These are phyloP conservation scores for Cotesia typhae DNA, from an alignment of 1,140 invertebrate species.

Conservation along the genomic window DNA sequence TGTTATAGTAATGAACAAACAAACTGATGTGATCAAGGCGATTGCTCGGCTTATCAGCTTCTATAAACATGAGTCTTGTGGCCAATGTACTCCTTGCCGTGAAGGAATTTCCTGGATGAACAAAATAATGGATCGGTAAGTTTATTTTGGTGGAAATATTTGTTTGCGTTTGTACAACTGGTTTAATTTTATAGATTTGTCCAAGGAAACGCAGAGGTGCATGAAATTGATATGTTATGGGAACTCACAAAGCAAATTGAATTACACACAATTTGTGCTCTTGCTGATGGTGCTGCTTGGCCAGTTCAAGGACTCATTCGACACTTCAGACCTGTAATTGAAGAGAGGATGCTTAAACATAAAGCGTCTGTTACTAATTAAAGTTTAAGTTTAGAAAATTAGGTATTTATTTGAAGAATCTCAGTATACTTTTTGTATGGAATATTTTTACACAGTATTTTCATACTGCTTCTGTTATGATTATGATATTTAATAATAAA, in stretches of 20 bases:
- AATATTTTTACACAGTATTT: no score
- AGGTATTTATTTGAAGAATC: no score
- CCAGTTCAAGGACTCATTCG: slow-evolving; percentile 98
- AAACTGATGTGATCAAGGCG: slow-evolving; percentile 96
- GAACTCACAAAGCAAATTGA: slow-evolving; percentile 99
- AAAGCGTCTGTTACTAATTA: slow-evolving; percentile 47
- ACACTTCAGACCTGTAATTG: slow-evolving; percentile 95
- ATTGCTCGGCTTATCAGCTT: slow-evolving; percentile 96
- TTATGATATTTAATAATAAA: no score
- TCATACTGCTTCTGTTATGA: no score
- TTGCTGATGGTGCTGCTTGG: slow-evolving; percentile 99
- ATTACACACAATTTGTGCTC: slow-evolving; percentile 98
- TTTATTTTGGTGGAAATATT: no score
- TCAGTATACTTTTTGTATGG: no score
- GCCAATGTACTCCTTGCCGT: slow-evolving; percentile 98
- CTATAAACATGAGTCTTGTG: slow-evolving; percentile 99
- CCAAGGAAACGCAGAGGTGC: slow-evolving; percentile 91
- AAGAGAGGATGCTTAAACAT: slow-evolving; percentile 78
- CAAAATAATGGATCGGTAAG: slow-evolving; percentile 84
- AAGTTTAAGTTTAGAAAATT: not conserved
- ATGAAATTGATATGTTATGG: slow-evolving; percentile 99
- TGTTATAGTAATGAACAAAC: slow-evolving; percentile 99
- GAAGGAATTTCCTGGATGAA: slow-evolving; percentile 99
- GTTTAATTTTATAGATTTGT: slow-evolving; percentile 72
- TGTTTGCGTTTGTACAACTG: not conserved